Conservation (phyloP, 2,113 vertebrate species). For the Paramisgurnus dabryanus region DNA sequence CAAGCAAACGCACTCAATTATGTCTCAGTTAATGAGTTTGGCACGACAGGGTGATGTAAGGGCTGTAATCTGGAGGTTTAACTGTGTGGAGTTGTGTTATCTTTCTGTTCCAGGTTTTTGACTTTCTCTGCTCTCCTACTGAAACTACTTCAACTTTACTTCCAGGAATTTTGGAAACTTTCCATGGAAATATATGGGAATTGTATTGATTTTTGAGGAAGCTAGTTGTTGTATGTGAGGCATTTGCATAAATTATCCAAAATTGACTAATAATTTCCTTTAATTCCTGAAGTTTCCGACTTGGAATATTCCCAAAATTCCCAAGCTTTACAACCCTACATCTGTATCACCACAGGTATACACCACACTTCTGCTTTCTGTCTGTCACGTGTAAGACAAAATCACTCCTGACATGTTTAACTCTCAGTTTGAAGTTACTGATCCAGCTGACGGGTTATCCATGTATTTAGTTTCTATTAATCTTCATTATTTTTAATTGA, state of each 20-base stretch:
- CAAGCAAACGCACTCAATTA: conserved; percentile 29
- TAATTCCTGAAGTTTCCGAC: too few species aligned
- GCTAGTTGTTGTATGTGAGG: too few species aligned
- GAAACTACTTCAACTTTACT: conserved; percentile 37
- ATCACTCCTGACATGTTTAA: too few species aligned
- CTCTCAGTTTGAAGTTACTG: too few species aligned
- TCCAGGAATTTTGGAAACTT: too few species aligned
- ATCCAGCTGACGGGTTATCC: too few species aligned
- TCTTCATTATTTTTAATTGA: conserved; percentile 68
- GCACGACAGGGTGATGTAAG: conserved; percentile 6
- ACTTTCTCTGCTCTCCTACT: conserved; percentile 62
- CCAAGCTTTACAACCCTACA: too few species aligned
- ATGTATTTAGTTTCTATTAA: conserved; percentile 62
- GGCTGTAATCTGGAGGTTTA: conserved; percentile 21
- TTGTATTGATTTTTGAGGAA: too few species aligned
- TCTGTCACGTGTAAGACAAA: not conserved
- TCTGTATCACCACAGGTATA: conserved; percentile 7
- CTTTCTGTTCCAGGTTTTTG: conserved; percentile 66
- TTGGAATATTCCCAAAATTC: too few species aligned
- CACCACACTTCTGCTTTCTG: conserved; percentile 41
- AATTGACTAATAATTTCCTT: too few species aligned
- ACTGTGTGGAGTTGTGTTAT: conserved; percentile 62
- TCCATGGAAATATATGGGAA: too few species aligned
- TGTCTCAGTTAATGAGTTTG: conserved; percentile 35
- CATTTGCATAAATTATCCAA: too few species aligned